Evolutionary conservation across 1,140 invertebrate genomes (phyloP), one percentile per base, ranked within the genome.

Genomic region (Cydia strobilella): DNA sequence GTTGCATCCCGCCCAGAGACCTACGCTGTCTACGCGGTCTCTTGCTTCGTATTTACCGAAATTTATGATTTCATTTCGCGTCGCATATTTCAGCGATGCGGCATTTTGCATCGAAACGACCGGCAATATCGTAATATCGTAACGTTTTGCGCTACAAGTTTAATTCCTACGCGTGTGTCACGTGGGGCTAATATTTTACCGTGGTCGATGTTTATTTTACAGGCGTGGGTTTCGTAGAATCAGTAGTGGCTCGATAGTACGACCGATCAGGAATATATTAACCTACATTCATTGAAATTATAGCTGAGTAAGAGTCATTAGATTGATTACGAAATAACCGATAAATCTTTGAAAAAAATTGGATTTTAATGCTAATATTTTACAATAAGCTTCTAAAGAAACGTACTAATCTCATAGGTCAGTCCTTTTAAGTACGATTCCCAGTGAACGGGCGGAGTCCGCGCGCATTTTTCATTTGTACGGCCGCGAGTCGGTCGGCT

Each of bases 61-160:
- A 91, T 91, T 91, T 91, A 91, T 91, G 87, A 88, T 89, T 91
- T 91, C 86, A 91, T 91, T 91, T 91, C 83, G 85, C 82, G 82
- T 86, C 86, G 85, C 86, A 88, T 90, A 89, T 89, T 88, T 89
- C 87, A 90, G 80, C 73, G 81, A 84, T 82, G 86, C 84, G 82
- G 79, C 83, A 85, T 87, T 84, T 90, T 89, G 86, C 86, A 89
- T 88, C 79, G 84, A 77, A 86, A 89, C 81, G 84, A 83, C 79
- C 74, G 82, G 83, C 80, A 84, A 87, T 86, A 86, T 85, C 80
- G 83, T 82, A 59, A 59, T 59, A 85, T 81, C 81, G 82, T 78
- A 84, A 84, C 75, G 81, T 84, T 83, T 72, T 79, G 75, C 76
- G 75, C 80, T 81, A 80, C 74, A 79, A 78, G 77, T 72, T 78